Base-by-base conservation (phyloP, 2,888 invertebrate genomes). In the Perdita meconis region DNA sequence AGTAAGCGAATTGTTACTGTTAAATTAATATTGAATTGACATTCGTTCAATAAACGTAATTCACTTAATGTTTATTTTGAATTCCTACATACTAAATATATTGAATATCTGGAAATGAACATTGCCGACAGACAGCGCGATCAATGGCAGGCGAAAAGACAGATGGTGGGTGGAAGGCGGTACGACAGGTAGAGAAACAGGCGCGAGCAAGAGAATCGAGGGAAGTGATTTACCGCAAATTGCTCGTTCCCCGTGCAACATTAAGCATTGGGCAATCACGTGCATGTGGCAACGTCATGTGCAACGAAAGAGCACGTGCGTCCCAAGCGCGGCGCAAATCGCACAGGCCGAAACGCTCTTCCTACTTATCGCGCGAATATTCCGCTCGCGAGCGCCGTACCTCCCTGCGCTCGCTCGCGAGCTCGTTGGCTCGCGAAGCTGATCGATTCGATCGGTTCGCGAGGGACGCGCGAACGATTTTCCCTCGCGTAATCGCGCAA, bases 221-320 rank as follows among this genome's bases (percentile, higher is more conserved):
- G 75, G 78, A 80, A 84, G 87, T 88, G 88, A 89, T 89, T 89
- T 88, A 88, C 89, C 88, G 87, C 88, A 89, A 90, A 89, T 89
- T 89, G 88, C 86, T 71, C 82, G 83, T 84, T 88, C 86, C 76
- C 81, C 78, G 80, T 86, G 84, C 83, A 83, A 84, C 84, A 86
- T 88, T 87, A 86, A 87, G 83, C 83, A 89, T 88, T 89, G 86
- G 85, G 87, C 85, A 89, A 89, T 89, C 85, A 85, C 80, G 84
- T 82, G 81, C 81, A 85, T 87, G 86, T 84, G 84, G 86, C 84
- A 87, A 87, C 86, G 85, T 87, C 82, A 83, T 86, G 85, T 83
- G 87, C 87, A 77, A 83, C 81, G 73, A 87, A 87, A 89, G 88
- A 87, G 86, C 87, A 87, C 84, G 85, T 77, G 86, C 87, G 86